A percentile compares a stretch with the other conserved stretches of the same genome.
phyloP scores from a whole-genome alignment of 2,888 invertebrate species.

The Biston betularia region DNA sequence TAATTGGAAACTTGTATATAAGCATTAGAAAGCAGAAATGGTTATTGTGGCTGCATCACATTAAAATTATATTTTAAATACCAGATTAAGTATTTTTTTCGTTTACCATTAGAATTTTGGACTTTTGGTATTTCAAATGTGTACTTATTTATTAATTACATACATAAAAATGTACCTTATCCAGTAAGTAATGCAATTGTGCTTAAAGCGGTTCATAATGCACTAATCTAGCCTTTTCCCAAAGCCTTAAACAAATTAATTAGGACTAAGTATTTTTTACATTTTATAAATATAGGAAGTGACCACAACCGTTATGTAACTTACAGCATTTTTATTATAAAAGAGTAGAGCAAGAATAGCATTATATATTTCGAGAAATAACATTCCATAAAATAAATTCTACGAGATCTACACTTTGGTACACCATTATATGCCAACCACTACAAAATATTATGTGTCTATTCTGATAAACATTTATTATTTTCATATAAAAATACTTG shows the following conservation, averaged over 20 bases:
- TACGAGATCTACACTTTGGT: constrained; percentile 55
- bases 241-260: constrained; percentile 41
- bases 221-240: constrained; percentile 35
- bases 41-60: constrained; percentile 61
- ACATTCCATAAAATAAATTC: constrained; percentile 44
- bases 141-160: constrained; percentile 45
- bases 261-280: constrained; percentile 30
- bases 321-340: background rate
- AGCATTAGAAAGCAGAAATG: constrained; percentile 72
- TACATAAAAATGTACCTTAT: constrained; percentile 42
- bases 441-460: background rate
- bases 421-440: constrained; percentile 23
- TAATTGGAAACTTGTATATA: constrained; percentile 44
- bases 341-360: constrained; percentile 6
- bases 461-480: background rate
- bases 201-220: constrained; percentile 59
- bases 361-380: constrained; percentile 43
- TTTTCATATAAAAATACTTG: constrained; percentile 5
- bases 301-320: constrained; percentile 43
- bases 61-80: constrained; percentile 50
- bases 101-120: background rate
- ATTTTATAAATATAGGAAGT: constrained; percentile 31
- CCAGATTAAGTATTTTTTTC: constrained; percentile 13
- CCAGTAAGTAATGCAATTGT: constrained; percentile 45
- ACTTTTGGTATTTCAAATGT: constrained; percentile 48